phyloP scores from a whole-genome alignment of 2,797 vertebrate genomes.

The Dryobates pubescens region DNA sequence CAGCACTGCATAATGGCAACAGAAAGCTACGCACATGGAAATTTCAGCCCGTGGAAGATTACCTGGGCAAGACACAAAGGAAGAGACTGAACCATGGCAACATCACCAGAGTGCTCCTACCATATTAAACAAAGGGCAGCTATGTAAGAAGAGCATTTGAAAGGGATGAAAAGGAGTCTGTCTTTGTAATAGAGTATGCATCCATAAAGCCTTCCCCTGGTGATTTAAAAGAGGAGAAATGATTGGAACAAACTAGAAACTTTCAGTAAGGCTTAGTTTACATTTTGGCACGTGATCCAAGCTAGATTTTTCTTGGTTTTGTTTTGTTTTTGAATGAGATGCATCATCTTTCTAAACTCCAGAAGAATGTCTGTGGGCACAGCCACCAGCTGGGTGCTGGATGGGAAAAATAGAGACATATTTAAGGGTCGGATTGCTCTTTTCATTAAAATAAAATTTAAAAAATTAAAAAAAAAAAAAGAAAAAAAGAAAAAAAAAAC shows the following conservation, averaged over 20 bases:
- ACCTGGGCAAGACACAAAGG: conserved; percentile 10
- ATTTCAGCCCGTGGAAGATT: conserved; percentile 27
- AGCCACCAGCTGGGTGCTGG: conserved; percentile 28
- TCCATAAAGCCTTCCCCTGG: conserved; percentile 47
- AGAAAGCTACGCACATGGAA: conserved; percentile 45
- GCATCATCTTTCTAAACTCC: conserved; percentile 70
- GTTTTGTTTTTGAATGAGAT: conserved; percentile 27
- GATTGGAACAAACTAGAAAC: conserved; percentile 39
- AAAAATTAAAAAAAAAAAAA: background rate
- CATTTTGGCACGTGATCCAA: conserved; percentile 67
- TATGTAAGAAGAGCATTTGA: conserved; percentile 50
- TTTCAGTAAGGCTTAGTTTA: conserved; percentile 51
- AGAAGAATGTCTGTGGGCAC: conserved; percentile 57
- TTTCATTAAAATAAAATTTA: conserved; percentile 35
- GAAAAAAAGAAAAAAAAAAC: background rate
- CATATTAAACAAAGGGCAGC: conserved; percentile 47
- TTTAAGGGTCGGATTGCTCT: conserved; percentile 70
- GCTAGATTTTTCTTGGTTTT: conserved; percentile 40
- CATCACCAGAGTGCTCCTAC: background rate
- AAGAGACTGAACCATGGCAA: background rate
- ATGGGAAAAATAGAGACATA: conserved; percentile 57
- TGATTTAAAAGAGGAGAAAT: conserved; percentile 50
- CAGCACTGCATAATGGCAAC: conserved; percentile 56
- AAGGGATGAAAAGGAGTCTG: background rate
- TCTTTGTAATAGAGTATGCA: conserved; percentile 27